Evolutionary conservation across 1,140 invertebrate genomes (phyloP).

Genomic region (Calephelis nemesis): DNA sequence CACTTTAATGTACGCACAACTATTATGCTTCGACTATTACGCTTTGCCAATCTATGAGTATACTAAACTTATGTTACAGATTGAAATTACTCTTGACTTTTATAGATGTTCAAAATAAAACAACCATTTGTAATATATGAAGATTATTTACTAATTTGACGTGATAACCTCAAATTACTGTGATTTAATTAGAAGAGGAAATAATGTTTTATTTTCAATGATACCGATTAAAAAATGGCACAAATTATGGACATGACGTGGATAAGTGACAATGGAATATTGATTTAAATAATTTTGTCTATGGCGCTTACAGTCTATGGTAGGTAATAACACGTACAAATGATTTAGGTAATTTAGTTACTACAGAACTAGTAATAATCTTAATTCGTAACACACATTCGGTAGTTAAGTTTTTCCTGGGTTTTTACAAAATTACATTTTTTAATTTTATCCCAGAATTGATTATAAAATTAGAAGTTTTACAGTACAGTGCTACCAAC

Average conservation of each 20-base stretch:
- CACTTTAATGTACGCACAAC: too few species aligned
- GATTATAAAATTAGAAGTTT: too few species aligned
- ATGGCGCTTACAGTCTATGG: background rate
- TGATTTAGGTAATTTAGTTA: background rate
- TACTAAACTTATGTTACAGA: too few species aligned
- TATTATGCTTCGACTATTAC: too few species aligned
- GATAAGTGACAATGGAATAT: conserved; percentile 12
- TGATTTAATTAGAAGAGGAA: conserved; percentile 12
- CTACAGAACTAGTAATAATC: too few species aligned
- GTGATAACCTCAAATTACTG: conserved; percentile 8
- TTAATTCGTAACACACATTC: too few species aligned
- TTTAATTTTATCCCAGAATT: too few species aligned
- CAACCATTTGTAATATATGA: conserved; percentile 6
- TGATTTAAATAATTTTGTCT: conserved; percentile 5
- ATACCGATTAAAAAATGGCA: conserved; percentile 5
- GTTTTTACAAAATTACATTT: too few species aligned
- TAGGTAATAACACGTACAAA: background rate
- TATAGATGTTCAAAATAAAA: background rate
- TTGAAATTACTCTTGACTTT: too few species aligned
- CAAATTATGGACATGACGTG: conserved; percentile 12
- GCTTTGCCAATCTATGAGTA: too few species aligned
- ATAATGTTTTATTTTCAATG: conserved; percentile 9
- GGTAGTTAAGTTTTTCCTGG: too few species aligned
- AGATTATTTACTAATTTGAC: conserved; percentile 10
- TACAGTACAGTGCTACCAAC: too few species aligned